phyloP scores from a whole-genome alignment of 2,888 invertebrate genomes.

The Acanthococcus lagerstroemiae region DNA sequence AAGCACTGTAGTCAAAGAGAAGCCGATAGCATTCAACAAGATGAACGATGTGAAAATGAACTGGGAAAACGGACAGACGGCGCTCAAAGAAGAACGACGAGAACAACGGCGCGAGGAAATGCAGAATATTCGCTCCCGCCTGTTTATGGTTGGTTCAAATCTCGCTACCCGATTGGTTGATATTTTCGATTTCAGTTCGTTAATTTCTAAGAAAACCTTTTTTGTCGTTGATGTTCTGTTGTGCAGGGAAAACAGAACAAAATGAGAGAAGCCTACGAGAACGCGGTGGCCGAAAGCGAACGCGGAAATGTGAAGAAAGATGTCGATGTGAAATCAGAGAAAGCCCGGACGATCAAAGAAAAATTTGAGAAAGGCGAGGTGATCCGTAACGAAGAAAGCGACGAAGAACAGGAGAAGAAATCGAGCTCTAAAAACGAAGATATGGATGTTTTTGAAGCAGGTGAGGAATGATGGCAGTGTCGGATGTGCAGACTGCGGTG shows the following conservation, averaged over 20 bases:
- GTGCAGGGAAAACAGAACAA: slow-evolving; percentile 72
- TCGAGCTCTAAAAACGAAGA: slow-evolving; percentile 44
- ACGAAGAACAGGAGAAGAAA: slow-evolving; percentile 42
- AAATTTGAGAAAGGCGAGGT: slow-evolving; percentile 69
- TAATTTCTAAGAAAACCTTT: background rate
- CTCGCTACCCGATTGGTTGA: background rate
- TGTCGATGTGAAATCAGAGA: slow-evolving; percentile 48
- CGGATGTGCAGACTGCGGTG: no score
- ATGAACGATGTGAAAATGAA: slow-evolving; percentile 74
- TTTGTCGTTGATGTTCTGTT: background rate
- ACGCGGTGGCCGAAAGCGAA: slow-evolving; percentile 73
- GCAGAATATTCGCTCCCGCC: slow-evolving; percentile 69
- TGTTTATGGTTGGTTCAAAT: slow-evolving; percentile 57
- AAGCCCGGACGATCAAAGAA: slow-evolving; percentile 59
- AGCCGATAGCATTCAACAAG: slow-evolving; percentile 67
- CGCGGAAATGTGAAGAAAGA: slow-evolving; percentile 48
- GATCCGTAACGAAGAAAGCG: slow-evolving; percentile 51
- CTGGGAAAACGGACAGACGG: slow-evolving; percentile 55
- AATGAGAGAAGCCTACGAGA: slow-evolving; percentile 85
- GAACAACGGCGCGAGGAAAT: slow-evolving; percentile 82
- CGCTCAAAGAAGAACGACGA: slow-evolving; percentile 50
- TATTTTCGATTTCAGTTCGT: slow-evolving; percentile 4
- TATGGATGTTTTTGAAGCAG: slow-evolving; percentile 67
- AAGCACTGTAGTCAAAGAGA: slow-evolving; percentile 44
- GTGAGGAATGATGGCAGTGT: slow-evolving; percentile 42